Evolutionary conservation across 2,113 vertebrate species (phyloP), one percentile per base, ranked within the genome.

Genomic region (Ctenodactylus gundi): DNA sequence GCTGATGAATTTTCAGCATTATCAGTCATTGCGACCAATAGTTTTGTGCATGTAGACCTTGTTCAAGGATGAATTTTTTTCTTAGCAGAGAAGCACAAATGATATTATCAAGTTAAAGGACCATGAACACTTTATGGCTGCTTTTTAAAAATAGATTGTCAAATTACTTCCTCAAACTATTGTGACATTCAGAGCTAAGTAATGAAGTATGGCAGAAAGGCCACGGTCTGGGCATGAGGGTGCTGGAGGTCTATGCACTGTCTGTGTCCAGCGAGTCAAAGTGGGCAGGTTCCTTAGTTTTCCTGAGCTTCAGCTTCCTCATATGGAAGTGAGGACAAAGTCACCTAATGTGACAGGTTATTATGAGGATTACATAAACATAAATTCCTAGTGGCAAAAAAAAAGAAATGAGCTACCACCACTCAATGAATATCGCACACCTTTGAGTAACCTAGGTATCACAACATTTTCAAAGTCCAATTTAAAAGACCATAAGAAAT

Each of bases 1-100:
- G 55, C 36, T 62, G 44, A 86, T 39, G 39, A 78, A 88, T 85
- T 95, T 94, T 78, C 89, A 90, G 10, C 39, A 77, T 87, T 65
- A 90, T 29, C 46, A 17, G 44, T 65, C 49, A 84, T 6, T 67
- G 34, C 81, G 62, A 68, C 91, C 0, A 11, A 41, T 87, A 62
- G n/a, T 60, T 88, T 65, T 3, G 62, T 64, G 65, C 12, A 85
- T 12, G 58, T 3, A 41, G 29, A 27, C 62, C 87, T 83, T 72
- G 46, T 13, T 36, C 60, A 53, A 65, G 41, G 46, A 27, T 75
- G 34, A 91, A 62, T 76, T 76, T 53, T 64, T 65, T 36, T 25
- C 57, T 95, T 13, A 21, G 57, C 27, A 82, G 41, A 90, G 58
- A 62, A 88, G 18, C 41, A 81, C 80, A 93, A 82, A 72, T 7